Base-by-base conservation (phyloP, 2,888 invertebrate genomes). In the Serripes groenlandicus region DNA sequence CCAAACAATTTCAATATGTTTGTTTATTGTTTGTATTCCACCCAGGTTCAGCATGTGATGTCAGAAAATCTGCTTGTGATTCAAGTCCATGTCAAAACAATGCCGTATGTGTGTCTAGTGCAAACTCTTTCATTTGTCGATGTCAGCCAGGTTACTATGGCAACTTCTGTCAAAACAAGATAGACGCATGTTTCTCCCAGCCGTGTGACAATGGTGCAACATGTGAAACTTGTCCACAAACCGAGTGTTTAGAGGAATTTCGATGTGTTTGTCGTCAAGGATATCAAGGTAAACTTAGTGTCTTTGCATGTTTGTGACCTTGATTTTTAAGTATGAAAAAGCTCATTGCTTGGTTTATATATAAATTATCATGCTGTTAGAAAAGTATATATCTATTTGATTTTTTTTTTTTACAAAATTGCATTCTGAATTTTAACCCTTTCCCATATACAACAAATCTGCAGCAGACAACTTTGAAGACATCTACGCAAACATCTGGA, bases 111-210 rank as follows among this genome's bases (percentile, higher is more conserved):
- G 30, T 75, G 23, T 49, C 56, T 9, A 78, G 56, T 56, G 78
- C 72, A 11, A 18, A 32, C 3, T 68, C 81, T 0, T 99, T 97
- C 95, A 96, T 96, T 91, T 99, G 99, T 95, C 95, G 96, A 28
- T 99, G 99, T 95, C 96, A 97, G 66, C 97, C 98, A 23, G 99
- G 99, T 87, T 99, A 96, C 96, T 98, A 99, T 95, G 99, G 99
- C 69, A 97, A 97, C 94, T 96, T 97, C 91, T 99, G 99, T 95
- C 97, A 98, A 95, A 96, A 97, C 94, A 97, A 97, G 96, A 99
- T 99, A 92, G 99, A 99, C 95, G 99, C 99, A 81, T 99, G 99
- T 95, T 99, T 98, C 95, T 99, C 99, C 52, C 97, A 98, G 94
- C 99, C 99, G 0, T 99, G 99, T 95, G 96, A 97, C 85, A 98